These are phyloP conservation scores for Garrulus glandarius DNA, from an alignment of 2,797 vertebrate species.

Conservation along the genomic window DNA sequence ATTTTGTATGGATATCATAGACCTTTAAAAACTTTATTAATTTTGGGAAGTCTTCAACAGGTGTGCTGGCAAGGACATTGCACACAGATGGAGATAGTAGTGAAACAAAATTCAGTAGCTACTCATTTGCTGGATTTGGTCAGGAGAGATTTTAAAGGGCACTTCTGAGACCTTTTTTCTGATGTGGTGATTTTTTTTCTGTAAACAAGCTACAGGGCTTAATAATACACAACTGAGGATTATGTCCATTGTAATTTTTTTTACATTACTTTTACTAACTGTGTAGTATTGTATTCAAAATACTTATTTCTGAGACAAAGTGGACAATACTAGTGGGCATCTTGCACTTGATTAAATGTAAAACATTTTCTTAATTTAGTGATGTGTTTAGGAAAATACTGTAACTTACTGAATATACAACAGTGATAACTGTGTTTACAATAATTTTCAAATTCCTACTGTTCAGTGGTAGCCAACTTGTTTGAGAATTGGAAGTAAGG, in stretches of 20 bases:
- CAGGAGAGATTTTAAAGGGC: slow-evolving; percentile 38
- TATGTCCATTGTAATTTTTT: slow-evolving; percentile 51
- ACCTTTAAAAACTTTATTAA: neutral
- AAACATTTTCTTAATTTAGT: slow-evolving; percentile 61
- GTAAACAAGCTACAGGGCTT: slow-evolving; percentile 54
- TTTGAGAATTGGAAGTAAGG: slow-evolving; percentile 11
- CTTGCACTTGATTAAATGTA: slow-evolving; percentile 60
- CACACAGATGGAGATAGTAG: neutral
- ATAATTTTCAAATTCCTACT: slow-evolving; percentile 39
- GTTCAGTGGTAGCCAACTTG: slow-evolving; percentile 45
- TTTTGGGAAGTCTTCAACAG: neutral
- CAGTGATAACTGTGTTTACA: slow-evolving; percentile 63
- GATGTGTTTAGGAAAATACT: slow-evolving; percentile 49
- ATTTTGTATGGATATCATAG: neutral
- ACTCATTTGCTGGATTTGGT: slow-evolving; percentile 43
- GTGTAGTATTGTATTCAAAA: slow-evolving; percentile 36
- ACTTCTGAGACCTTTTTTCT: neutral
- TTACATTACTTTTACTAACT: slow-evolving; percentile 2
- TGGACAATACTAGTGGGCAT: slow-evolving; percentile 29
- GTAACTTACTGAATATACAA: slow-evolving; percentile 44
- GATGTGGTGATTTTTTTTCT: neutral
- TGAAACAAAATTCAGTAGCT: neutral
- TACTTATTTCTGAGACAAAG: slow-evolving; percentile 44
- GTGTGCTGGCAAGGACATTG: neutral
- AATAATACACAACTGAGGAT: slow-evolving; percentile 31